Evolutionary conservation across 2,888 invertebrate genomes (phyloP).

Genomic region (Brachyptera putata): DNA sequence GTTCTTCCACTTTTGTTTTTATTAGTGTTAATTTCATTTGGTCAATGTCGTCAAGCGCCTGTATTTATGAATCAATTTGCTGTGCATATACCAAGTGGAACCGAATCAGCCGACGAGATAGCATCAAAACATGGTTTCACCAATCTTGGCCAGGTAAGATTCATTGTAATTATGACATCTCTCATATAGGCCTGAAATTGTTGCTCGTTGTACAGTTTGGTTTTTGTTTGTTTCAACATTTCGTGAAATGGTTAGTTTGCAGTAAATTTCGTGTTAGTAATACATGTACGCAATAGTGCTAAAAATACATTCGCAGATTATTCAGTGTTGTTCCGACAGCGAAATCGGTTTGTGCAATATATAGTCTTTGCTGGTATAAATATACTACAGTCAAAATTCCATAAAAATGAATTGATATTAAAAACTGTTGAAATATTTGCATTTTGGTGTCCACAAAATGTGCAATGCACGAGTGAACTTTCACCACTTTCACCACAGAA

Average conservation of each 20-base stretch:
- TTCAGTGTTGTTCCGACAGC: neutral
- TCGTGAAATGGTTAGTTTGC: neutral
- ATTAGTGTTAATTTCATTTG: constrained; percentile 24
- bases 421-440: constrained; percentile 7
- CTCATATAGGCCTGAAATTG: too few relatives aligned
- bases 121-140: constrained; percentile 79
- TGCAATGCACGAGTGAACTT: constrained; percentile 22
- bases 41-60: constrained; percentile 25
- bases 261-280: neutral
- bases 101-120: constrained; percentile 63
- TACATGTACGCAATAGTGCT: neutral
- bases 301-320: neutral
- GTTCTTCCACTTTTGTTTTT: constrained; percentile 25
- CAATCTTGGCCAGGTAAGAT: constrained; percentile 80
- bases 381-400: too few relatives aligned
- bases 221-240: neutral
- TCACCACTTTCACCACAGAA: constrained; percentile 16
- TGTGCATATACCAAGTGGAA: constrained; percentile 68
- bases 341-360: neutral
- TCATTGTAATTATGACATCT: constrained; percentile 24
- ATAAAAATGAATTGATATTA: too few relatives aligned
- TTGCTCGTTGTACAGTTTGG: neutral
- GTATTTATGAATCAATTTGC: constrained; percentile 48
- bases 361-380: too few relatives aligned
- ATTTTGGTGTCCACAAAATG: constrained; percentile 20